These are phyloP conservation scores for Lonchura striata DNA, from an alignment of 2,113 vertebrate species.

Conservation along the genomic window DNA sequence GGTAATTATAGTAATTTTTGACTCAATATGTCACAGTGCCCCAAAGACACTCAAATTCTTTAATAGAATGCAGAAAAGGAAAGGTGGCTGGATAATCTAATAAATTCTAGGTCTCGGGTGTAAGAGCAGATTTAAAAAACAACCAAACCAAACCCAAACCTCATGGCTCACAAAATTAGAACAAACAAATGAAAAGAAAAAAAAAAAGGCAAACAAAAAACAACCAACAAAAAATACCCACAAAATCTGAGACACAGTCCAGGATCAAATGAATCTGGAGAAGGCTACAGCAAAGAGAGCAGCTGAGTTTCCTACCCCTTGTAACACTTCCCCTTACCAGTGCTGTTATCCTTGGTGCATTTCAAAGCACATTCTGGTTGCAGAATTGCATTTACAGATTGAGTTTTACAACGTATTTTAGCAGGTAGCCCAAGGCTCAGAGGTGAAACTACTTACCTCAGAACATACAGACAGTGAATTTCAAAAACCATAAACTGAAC, in stretches of 20 bases:
- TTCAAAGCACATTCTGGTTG: neutral
- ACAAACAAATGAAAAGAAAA: neutral
- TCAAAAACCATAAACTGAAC: neutral
- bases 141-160: neutral
- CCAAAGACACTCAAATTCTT: neutral
- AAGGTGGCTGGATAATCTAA: neutral
- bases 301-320: neutral
- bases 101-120: neutral
- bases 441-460: neutral
- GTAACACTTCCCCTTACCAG: neutral
- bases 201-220: no score
- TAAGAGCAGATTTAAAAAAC: neutral
- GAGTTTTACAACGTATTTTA: neutral
- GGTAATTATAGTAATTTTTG: conserved; percentile 57
- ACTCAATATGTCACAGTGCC: conserved; percentile 46
- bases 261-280: neutral
- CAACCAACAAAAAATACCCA: no score
- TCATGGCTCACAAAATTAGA: neutral
- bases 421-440: neutral
- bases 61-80: neutral
- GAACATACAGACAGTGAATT: neutral
- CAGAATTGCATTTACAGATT: neutral
- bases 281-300: neutral
- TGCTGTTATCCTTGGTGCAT: neutral
- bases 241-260: neutral